Conservation (phyloP, 2,888 invertebrate genomes). For the Calameuta idolon region DNA sequence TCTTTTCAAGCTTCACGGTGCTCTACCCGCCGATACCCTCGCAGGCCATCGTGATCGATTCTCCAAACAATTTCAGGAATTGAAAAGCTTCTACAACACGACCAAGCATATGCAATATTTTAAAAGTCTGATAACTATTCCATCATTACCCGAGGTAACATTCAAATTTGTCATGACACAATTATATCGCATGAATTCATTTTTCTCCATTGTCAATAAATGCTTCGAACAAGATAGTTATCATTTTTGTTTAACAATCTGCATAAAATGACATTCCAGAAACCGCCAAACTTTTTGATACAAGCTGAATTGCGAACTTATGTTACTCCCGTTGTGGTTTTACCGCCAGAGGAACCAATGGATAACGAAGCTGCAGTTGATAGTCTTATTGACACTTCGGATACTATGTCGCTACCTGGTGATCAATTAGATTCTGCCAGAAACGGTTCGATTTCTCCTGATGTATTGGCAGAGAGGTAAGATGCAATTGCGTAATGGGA, state of each 20-base stretch:
- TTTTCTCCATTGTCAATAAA: not conserved
- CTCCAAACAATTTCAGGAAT: slow-evolving; percentile 85
- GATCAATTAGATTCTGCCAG: slow-evolving; percentile 56
- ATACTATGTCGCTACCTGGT: slow-evolving; percentile 67
- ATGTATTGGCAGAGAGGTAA: slow-evolving; percentile 67
- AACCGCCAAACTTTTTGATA: slow-evolving; percentile 94
- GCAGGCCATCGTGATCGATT: slow-evolving; percentile 92
- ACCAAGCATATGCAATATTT: slow-evolving; percentile 97
- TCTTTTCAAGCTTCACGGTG: slow-evolving; percentile 93
- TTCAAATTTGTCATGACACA: slow-evolving; percentile 14
- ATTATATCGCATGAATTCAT: slow-evolving; percentile 15
- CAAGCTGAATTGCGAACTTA: slow-evolving; percentile 94
- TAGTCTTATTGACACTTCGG: slow-evolving; percentile 78
- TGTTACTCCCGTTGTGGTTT: slow-evolving; percentile 91
- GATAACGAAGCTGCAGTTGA: slow-evolving; percentile 73
- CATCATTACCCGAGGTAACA: slow-evolving; percentile 87
- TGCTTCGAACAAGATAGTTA: not conserved
- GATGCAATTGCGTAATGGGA: slow-evolving; percentile 8
- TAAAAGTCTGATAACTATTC: slow-evolving; percentile 93
- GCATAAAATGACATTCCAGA: slow-evolving; percentile 64
- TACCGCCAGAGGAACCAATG: slow-evolving; percentile 77
- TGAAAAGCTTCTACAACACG: slow-evolving; percentile 93
- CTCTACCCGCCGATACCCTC: slow-evolving; percentile 90
- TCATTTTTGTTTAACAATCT: not conserved
- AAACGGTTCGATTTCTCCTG: slow-evolving; percentile 69